Base-by-base conservation (phyloP, 2,888 invertebrate genomes). In the Hirtodrosophila cameraria region DNA sequence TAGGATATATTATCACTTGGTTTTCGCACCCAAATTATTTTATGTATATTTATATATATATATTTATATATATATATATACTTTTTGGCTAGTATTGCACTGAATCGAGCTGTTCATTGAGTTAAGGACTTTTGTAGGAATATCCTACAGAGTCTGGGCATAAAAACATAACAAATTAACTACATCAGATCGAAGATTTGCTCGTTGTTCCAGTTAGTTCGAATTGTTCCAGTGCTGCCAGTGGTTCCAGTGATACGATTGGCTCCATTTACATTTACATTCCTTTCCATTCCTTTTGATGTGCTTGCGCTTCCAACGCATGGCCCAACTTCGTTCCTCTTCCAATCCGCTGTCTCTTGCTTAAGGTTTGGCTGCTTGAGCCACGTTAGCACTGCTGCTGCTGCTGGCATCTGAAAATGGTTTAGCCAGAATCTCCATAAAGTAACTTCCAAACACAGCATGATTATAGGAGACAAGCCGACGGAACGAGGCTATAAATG, bases 381-480 rank as follows among this genome's bases (percentile, higher is more conserved):
- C 69, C 42, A 63, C 8, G 0, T 43, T 45, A 9, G 48, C 11
- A 0, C 23, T 39, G 23, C 15, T 58, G 67, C 53, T 42, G 49
- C 12, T 12, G 9, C 36, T 4, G 33, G 8, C 30, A 25, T 57
- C 54, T 0, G 49, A n/a, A n/a, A n/a, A n/a, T n/a, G n/a, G n/a
- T n/a, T 55, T 87, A n/a, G n/a, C 35, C 46, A 91, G 79, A 16
- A 91, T 65, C 58, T 89, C 75, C 16, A 84, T 64, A 43, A 90
- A 90, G 64, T 90, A 89, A 49, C 90, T 90, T 2, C 90, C 89
- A 43, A 90, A 91, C 1, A 91, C 91, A 7, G 90, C 89, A 61
- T 91, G 90, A 68, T 91, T 91, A 60, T 91, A 91, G 38, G 85
- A 82, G 33, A 91, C 88, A 7, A 91, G 76, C 7, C 90, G 89